Evolutionary conservation across 2,113 vertebrate species (phyloP).

Genomic region (Mobula hypostoma): DNA sequence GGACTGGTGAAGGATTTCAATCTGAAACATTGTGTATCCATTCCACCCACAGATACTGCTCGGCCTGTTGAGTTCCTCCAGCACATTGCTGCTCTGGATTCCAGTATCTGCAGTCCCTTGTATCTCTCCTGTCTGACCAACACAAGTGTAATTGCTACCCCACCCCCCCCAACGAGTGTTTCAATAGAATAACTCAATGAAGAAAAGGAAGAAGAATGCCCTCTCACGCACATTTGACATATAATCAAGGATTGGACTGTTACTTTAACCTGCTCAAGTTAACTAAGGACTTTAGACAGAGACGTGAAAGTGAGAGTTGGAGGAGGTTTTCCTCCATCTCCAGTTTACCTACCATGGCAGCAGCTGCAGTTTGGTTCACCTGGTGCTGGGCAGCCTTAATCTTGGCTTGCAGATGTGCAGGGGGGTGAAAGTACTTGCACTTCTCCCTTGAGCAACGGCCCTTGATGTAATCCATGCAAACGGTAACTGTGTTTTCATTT

Average conservation of each 20-base stretch:
- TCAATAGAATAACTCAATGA: neutral
- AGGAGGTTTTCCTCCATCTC: neutral
- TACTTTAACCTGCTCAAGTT: neutral
- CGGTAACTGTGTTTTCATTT: slow-evolving; percentile 92
- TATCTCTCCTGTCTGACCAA: too few relatives aligned
- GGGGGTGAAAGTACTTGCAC: slow-evolving; percentile 99
- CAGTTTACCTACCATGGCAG: slow-evolving; percentile 70
- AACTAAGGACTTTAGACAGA: neutral
- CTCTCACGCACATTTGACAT: neutral
- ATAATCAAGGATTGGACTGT: neutral
- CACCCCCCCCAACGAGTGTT: too few relatives aligned
- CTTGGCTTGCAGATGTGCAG: slow-evolving; percentile 93
- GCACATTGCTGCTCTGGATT: too few relatives aligned
- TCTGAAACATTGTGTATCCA: too few relatives aligned
- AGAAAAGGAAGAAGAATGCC: neutral
- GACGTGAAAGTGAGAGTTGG: neutral
- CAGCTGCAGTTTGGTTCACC: slow-evolving; percentile 77
- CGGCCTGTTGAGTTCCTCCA: too few relatives aligned
- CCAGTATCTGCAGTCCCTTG: too few relatives aligned
- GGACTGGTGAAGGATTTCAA: too few relatives aligned
- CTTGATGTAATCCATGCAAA: slow-evolving; percentile 99
- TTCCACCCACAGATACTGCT: too few relatives aligned
- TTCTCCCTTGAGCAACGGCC: slow-evolving; percentile 93
- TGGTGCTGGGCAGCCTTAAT: slow-evolving; percentile 96
- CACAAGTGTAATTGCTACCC: too few relatives aligned